Conservation (phyloP, 2,888 invertebrate genomes). For the Phasia obesa region DNA sequence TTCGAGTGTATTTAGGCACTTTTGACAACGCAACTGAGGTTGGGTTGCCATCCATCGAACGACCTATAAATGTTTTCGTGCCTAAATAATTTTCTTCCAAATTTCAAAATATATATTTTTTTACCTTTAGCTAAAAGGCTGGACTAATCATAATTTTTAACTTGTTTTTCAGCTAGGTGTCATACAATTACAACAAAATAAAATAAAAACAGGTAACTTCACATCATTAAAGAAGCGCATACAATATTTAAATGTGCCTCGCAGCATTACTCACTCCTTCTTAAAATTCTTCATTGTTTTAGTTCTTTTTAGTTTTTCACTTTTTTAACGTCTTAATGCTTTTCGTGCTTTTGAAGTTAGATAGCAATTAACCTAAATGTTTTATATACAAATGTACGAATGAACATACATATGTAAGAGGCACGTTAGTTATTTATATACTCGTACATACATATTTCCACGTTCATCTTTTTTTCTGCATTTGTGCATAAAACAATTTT, state of each 20-base stretch:
- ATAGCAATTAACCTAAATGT: conserved; percentile 70
- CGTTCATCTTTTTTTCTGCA: conserved; percentile 41
- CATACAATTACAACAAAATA: conserved; percentile 11
- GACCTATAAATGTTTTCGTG: too few species aligned
- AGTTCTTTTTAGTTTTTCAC: conserved; percentile 13
- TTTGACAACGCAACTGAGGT: too few species aligned
- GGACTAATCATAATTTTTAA: conserved; percentile 21
- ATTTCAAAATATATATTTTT: too few species aligned
- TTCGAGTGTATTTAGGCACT: too few species aligned
- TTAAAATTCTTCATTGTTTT: conserved; percentile 35
- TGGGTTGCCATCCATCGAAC: too few species aligned
- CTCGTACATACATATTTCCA: conserved; percentile 21
- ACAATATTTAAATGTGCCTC: conserved; percentile 55
- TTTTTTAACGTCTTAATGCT: conserved; percentile 41
- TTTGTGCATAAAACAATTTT: conserved; percentile 49
- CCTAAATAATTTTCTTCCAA: too few species aligned
- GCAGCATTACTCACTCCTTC: conserved; percentile 56
- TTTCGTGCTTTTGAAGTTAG: conserved; percentile 55
- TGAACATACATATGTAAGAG: too few species aligned
- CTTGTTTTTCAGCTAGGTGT: conserved; percentile 22
- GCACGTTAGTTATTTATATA: too few species aligned
- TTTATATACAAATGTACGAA: conserved; percentile 21
- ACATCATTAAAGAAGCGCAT: conserved; percentile 40
- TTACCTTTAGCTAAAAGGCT: too few species aligned
- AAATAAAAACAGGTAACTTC: conserved; percentile 4